phyloP scores from a whole-genome alignment of 2,888 invertebrate species.

The Chesias legatella region DNA sequence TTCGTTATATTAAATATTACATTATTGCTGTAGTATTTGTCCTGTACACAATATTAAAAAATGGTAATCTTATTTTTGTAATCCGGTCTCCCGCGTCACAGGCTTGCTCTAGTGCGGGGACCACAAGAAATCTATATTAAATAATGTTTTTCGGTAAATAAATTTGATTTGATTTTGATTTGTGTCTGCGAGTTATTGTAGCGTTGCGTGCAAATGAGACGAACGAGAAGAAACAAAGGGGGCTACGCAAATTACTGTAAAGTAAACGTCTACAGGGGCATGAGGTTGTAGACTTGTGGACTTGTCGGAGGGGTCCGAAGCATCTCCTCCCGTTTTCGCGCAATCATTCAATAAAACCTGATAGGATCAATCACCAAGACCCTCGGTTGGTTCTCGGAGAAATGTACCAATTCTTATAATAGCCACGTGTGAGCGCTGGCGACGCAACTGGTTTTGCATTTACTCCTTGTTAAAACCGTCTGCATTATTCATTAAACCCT shows the following conservation, averaged over 20 bases:
- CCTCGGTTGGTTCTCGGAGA: conserved; percentile 68
- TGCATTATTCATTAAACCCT: too few relatives aligned
- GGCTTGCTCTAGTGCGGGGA: too few relatives aligned
- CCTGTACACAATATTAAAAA: too few relatives aligned
- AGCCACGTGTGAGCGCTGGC: conserved; percentile 7
- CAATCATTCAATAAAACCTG: conserved; percentile 78
- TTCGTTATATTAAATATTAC: too few relatives aligned
- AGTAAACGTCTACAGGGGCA: conserved; percentile 59
- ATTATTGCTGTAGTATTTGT: too few relatives aligned
- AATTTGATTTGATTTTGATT: too few relatives aligned
- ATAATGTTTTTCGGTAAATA: too few relatives aligned
- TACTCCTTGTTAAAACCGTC: neutral
- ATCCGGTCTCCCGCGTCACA: too few relatives aligned
- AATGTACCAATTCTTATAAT: conserved; percentile 57
- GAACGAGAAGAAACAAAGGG: conserved; percentile 21
- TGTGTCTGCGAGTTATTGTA: conserved; percentile 17
- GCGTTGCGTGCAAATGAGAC: conserved; percentile 14
- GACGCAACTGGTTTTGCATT: conserved; percentile 12
- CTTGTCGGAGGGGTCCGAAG: conserved; percentile 50
- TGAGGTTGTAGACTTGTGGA: conserved; percentile 33
- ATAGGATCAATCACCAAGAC: conserved; percentile 74
- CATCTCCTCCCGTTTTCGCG: conserved; percentile 71
- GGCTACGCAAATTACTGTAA: conserved; percentile 38
- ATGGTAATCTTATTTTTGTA: too few relatives aligned
- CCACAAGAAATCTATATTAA: too few relatives aligned